These are phyloP conservation scores for Melanargia galathea DNA, from an alignment of 2,888 invertebrate species.

Conservation along the genomic window DNA sequence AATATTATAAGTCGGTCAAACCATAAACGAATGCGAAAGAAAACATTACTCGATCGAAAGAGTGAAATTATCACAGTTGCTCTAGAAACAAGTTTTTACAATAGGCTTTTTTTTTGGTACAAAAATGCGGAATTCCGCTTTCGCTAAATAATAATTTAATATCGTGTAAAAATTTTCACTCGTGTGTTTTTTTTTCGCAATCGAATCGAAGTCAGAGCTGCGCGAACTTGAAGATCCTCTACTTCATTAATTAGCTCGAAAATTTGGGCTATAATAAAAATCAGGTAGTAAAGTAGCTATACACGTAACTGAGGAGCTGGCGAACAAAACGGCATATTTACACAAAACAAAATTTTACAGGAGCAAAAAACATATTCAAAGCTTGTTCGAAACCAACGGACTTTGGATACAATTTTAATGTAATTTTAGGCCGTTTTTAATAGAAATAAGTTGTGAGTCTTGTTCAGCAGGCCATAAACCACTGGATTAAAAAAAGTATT, in stretches of 20 bases:
- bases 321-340: too few species aligned
- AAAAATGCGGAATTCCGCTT: slow-evolving; percentile 7
- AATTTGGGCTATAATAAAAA: neutral
- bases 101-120: slow-evolving; percentile 18
- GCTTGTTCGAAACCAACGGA: too few species aligned
- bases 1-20: too few species aligned
- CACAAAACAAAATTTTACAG: too few species aligned
- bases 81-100: slow-evolving; percentile 16
- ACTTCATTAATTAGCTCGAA: neutral
- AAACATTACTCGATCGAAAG: slow-evolving; percentile 35
- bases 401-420: too few species aligned
- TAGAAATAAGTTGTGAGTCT: too few species aligned
- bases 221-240: neutral
- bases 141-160: neutral
- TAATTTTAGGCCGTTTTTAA: too few species aligned
- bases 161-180: neutral
- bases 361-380: too few species aligned
- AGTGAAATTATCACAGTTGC: slow-evolving; percentile 58
- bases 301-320: too few species aligned
- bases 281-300: neutral
- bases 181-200: neutral
- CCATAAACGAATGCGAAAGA: slow-evolving; percentile 16
- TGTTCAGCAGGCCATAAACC: too few species aligned
- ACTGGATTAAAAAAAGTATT: too few species aligned
- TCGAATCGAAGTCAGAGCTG: neutral